A percentile compares a stretch with the other conserved stretches of the same genome.
Conservation (phyloP, 2,888 invertebrate species). For the Amphipyra tragopoginis region DNA sequence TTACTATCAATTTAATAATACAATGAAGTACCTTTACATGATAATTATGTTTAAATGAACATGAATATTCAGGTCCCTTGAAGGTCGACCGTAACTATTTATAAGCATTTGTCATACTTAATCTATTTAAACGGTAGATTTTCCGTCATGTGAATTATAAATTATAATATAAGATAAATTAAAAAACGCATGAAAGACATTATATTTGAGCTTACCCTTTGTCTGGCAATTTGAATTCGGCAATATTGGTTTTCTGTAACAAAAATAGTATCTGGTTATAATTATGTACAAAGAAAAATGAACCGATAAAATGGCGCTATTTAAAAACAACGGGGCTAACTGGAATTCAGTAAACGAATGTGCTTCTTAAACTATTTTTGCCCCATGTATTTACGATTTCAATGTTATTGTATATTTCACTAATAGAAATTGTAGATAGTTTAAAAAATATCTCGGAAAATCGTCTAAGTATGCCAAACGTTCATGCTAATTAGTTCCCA, state of each 20-base stretch:
- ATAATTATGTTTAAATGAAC: conserved; percentile 29
- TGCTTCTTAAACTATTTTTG: too few species aligned
- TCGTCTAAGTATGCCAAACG: too few species aligned
- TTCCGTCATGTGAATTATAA: too few species aligned
- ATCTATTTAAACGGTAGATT: conserved; percentile 8
- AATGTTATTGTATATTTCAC: too few species aligned
- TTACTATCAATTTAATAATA: conserved; percentile 20
- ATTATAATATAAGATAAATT: too few species aligned
- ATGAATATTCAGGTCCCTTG: conserved; percentile 29
- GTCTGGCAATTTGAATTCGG: conserved; percentile 11
- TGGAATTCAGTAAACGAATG: too few species aligned
- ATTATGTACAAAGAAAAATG: not conserved
- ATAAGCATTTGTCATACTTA: conserved; percentile 21
- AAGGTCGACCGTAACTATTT: conserved; percentile 33
- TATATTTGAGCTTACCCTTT: conserved; percentile 32
- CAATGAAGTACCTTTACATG: conserved; percentile 7
- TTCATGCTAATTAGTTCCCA: too few species aligned
- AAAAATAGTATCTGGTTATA: conserved; percentile 21
- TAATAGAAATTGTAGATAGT: too few species aligned
- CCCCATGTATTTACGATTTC: too few species aligned
- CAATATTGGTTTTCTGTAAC: conserved; percentile 30
- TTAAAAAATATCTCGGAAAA: too few species aligned
- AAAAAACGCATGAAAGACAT: not conserved
- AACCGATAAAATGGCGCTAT: too few species aligned
- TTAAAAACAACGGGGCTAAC: too few species aligned